Conservation (phyloP, 2,113 vertebrate genomes). For the Channa maculata region DNA sequence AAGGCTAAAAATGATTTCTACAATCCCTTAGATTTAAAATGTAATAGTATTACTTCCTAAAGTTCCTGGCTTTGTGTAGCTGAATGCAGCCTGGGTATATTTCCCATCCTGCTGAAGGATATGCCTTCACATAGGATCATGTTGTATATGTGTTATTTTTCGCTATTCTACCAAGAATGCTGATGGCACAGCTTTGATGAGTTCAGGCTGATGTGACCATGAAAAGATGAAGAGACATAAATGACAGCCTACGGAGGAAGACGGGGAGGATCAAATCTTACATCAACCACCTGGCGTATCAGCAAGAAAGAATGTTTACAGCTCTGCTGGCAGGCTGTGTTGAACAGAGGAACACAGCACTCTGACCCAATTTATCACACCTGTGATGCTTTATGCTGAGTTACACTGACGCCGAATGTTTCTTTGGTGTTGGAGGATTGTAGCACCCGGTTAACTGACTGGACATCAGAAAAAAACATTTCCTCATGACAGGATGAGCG, state of each 20-base stretch:
- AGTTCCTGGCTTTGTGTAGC: not conserved
- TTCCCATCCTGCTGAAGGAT: not conserved
- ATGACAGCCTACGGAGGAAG: conserved; percentile 57
- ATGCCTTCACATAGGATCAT: conserved; percentile 16
- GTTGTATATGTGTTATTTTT: conserved; percentile 22
- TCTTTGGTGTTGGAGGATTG: conserved; percentile 30
- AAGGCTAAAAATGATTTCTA: no score
- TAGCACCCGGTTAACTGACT: conserved; percentile 21
- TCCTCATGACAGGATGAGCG: not conserved
- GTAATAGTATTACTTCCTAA: no score
- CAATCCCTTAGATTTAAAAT: no score
- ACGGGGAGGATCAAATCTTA: conserved; percentile 59
- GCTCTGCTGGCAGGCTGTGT: conserved; percentile 50
- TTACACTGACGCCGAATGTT: conserved; percentile 19
- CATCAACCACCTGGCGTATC: conserved; percentile 41
- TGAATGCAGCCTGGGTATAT: not conserved
- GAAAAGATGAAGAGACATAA: conserved; percentile 66
- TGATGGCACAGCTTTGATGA: conserved; percentile 60
- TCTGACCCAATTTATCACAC: conserved; percentile 46
- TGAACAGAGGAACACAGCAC: conserved; percentile 52
- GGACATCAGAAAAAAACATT: conserved; percentile 27
- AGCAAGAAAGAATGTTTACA: conserved; percentile 55
- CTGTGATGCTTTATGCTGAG: conserved; percentile 26
- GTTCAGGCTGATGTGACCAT: conserved; percentile 47
- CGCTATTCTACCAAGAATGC: conserved; percentile 16